phyloP scores from a whole-genome alignment of 1,140 invertebrate genomes.

The Panonychus citri region DNA sequence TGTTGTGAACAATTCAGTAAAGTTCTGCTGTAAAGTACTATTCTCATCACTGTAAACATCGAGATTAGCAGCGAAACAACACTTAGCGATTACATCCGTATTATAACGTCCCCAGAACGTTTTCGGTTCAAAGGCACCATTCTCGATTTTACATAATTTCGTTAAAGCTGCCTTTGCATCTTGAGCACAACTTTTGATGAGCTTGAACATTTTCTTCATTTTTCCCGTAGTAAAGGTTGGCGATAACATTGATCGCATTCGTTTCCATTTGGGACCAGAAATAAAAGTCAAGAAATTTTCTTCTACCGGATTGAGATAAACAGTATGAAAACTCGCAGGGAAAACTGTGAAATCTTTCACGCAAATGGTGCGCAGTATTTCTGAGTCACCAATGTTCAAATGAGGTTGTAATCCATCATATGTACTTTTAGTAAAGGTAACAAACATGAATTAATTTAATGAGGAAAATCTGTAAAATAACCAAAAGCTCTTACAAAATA shows the following conservation, averaged over 20 bases:
- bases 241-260: conserved; percentile 27
- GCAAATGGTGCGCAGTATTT: conserved; percentile 12
- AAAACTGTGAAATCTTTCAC: conserved; percentile 15
- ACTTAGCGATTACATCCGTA: conserved; percentile 27
- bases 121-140: not conserved
- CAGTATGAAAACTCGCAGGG: conserved; percentile 6
- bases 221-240: conserved; percentile 33
- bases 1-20: conserved; percentile 11
- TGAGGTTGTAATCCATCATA: conserved; percentile 12
- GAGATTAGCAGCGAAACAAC: conserved; percentile 27
- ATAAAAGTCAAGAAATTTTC: not conserved
- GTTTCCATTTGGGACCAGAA: conserved; percentile 24
- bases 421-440: conserved; percentile 5
- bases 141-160: not conserved
- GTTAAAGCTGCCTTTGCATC: not conserved
- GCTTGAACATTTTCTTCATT: conserved; percentile 29
- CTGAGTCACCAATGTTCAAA: conserved; percentile 11
- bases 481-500: not conserved
- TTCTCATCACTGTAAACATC: conserved; percentile 20
- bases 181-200: not conserved
- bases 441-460: not conserved
- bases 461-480: not conserved
- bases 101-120: conserved; percentile 2
- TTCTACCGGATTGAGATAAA: not conserved
- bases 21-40: conserved; percentile 18